Evolutionary conservation across 2,113 vertebrate species (phyloP), one percentile per base, ranked within the genome.

Genomic region (Dipodomys merriami): DNA sequence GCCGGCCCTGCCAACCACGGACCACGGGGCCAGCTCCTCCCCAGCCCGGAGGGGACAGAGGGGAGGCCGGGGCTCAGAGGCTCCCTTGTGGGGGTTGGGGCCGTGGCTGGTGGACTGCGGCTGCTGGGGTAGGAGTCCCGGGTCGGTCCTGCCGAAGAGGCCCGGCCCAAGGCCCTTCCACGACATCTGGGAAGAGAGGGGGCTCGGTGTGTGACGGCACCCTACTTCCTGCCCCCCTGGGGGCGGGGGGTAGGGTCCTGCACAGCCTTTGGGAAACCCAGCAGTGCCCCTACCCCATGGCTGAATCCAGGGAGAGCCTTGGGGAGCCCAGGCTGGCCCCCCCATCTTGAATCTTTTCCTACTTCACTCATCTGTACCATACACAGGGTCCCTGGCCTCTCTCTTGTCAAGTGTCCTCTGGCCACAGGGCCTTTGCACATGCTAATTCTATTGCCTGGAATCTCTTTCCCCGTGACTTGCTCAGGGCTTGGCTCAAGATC

Each of bases 181-280:
- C 81, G 77, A 39, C 1, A 57, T 83, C 97, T 98, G 90, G n/a
- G 49, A 97, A 96, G 16, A 92, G 84, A 96, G 44, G 7, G 35
- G 0, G 30, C 29, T 10, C 46, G 30, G n/a, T 84, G n/a, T n/a
- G n/a, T 76, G 46, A 53, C 1, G 1, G 10, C 0, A 46, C 8
- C 80, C 74, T 27, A 62, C 83, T 33, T 39, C 81, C 49, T 90
- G 46, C 29, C 44, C 16, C n/a, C 77, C 35, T 39, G 35, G 35
- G 35, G 35, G 35, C 4, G 3, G 35, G 35, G 35, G 39, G 39
- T 5, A 5, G 39, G 62, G 29, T 10, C 44, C 65, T 78, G 57
- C 23, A 46, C 79, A 69, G 53, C 69, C 9, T 39, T 65, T 18
- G 2, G 57, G 72, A 74, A 90, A 74, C 22, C 20, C 72, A 73